Percentiles rank a stretch among this genome's conserved stretches.
Evolutionary conservation across 2,888 invertebrate genomes (phyloP).

Genomic region (Chamaedrilus cognettii): DNA sequence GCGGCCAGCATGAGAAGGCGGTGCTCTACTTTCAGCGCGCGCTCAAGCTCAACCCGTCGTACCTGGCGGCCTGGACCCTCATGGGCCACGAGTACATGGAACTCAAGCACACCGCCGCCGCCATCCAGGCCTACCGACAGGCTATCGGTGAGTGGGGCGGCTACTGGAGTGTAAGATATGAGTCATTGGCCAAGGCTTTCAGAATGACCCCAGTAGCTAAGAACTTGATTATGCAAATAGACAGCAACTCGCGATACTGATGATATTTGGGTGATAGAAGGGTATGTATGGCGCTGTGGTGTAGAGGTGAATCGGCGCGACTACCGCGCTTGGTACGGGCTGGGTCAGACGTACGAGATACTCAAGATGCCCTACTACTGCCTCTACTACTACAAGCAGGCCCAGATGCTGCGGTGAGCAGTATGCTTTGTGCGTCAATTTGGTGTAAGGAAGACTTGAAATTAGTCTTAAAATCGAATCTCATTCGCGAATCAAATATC

Average conservation of each 20-base stretch:
- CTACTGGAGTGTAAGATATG: too few relatives aligned
- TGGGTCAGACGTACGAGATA: conserved; percentile 98
- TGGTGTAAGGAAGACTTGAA: too few relatives aligned
- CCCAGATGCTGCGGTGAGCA: conserved; percentile 60
- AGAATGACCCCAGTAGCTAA: too few relatives aligned
- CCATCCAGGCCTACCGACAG: conserved; percentile 97
- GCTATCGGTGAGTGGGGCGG: conserved; percentile 75
- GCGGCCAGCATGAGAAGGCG: conserved; percentile 97
- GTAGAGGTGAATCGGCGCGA: conserved; percentile 89
- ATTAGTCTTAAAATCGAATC: too few relatives aligned
- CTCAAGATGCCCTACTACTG: conserved; percentile 94
- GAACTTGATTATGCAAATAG: too few relatives aligned
- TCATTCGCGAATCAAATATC: too few relatives aligned
- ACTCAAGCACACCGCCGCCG: conserved; percentile 96
- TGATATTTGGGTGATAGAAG: too few relatives aligned
- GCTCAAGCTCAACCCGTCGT: conserved; percentile 88
- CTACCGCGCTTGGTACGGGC: conserved; percentile 98
- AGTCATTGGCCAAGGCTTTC: too few relatives aligned
- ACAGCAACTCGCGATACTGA: too few relatives aligned
- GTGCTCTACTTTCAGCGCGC: conserved; percentile 96
- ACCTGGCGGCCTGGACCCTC: conserved; percentile 94
- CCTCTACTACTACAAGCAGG: conserved; percentile 89
- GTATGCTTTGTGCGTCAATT: not conserved
- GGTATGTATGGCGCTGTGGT: too few relatives aligned
- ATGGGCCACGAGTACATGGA: conserved; percentile 99